Conservation (phyloP, 2,113 vertebrate species). For the Mustelus asterias region DNA sequence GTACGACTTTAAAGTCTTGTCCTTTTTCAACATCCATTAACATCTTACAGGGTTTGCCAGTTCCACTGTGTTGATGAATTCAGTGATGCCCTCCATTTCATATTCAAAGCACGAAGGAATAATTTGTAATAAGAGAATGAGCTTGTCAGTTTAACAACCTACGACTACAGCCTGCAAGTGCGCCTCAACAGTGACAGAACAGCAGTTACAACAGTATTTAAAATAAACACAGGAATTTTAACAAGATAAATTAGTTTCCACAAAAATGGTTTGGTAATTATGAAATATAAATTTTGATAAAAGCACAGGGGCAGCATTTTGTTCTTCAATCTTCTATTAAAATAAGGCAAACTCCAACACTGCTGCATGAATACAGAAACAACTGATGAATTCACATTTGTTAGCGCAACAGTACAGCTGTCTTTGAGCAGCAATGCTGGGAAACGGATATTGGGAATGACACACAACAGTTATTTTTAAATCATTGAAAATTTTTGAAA, state of each 20-base stretch:
- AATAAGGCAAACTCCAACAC: neutral
- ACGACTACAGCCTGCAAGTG: neutral
- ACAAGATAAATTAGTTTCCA: neutral
- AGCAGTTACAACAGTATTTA: neutral
- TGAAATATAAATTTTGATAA: neutral
- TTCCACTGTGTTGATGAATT: neutral
- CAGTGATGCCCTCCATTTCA: neutral
- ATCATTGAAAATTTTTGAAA: neutral
- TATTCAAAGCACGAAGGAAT: conserved; percentile 26
- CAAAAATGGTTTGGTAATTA: neutral
- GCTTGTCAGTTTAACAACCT: conserved; percentile 9
- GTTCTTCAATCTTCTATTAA: neutral
- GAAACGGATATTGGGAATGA: neutral
- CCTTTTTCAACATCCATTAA: neutral
- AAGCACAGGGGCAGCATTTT: neutral
- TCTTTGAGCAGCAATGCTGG: neutral
- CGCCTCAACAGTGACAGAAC: neutral
- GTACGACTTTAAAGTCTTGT: neutral
- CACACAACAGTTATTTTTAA: neutral
- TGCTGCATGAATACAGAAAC: neutral
- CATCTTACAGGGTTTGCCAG: neutral
- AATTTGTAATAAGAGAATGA: conserved; percentile 18
- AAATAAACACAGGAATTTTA: conserved; percentile 18
- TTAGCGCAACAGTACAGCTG: neutral
- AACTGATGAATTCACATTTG: neutral